Percentiles rank a stretch among this genome's conserved stretches.
Conservation (phyloP, 2,888 invertebrate species). For the Microplitis manilae region DNA sequence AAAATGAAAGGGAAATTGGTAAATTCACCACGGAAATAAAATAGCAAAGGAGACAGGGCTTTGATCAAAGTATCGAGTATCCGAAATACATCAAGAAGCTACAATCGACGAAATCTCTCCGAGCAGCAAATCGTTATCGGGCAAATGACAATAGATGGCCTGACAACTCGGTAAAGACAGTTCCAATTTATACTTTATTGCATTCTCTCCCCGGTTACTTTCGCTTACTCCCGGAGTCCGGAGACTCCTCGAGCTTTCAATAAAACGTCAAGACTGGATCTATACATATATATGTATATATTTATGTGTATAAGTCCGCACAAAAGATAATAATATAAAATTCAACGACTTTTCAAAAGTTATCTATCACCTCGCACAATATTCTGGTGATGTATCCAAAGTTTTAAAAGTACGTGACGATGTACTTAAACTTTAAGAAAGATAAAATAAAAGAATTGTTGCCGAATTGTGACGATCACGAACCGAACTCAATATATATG, state of each 20-base stretch:
- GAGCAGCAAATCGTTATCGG: constrained; percentile 55
- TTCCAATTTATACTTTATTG: constrained; percentile 64
- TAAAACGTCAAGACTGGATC: constrained; percentile 5
- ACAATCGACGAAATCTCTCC: constrained; percentile 17
- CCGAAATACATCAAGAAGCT: constrained; percentile 26
- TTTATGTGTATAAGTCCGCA: background rate
- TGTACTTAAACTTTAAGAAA: background rate
- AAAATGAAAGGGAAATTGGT: constrained; percentile 16
- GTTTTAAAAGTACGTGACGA: background rate
- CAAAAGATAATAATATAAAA: background rate
- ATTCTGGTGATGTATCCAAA: background rate
- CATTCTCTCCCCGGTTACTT: constrained; percentile 16
- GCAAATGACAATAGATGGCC: constrained; percentile 66
- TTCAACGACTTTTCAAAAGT: background rate
- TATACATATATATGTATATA: constrained; percentile 8
- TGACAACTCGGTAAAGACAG: constrained; percentile 63
- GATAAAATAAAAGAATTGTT: background rate
- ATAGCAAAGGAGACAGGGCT: constrained; percentile 20
- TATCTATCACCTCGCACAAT: background rate
- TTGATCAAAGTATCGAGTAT: constrained; percentile 49
- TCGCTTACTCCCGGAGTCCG: background rate
- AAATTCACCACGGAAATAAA: constrained; percentile 24
- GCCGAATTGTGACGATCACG: background rate
- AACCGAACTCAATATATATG: too few species aligned
- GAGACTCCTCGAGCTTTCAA: background rate